phyloP scores from a whole-genome alignment of 2,888 invertebrate genomes.

The Minunthozetes semirufus region DNA sequence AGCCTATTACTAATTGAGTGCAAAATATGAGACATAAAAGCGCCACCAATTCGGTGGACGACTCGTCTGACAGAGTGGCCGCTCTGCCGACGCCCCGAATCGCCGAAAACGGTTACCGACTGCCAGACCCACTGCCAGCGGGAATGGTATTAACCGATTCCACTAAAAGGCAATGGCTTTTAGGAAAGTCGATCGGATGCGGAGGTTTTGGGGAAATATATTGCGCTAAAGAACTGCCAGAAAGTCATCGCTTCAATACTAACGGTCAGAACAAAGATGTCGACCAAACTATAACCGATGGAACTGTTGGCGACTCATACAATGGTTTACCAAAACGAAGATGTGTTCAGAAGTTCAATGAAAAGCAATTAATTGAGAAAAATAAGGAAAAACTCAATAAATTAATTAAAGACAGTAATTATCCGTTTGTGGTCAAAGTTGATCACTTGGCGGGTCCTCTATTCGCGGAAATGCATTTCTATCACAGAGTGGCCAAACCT shows the following conservation, averaged over 20 bases:
- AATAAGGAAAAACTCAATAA: background rate
- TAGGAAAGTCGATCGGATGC: slow-evolving; percentile 76
- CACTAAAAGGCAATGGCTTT: slow-evolving; percentile 70
- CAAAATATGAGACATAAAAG: background rate
- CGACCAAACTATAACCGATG: background rate
- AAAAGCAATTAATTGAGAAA: background rate
- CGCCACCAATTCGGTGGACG: background rate
- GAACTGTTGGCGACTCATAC: background rate
- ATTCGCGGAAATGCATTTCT: slow-evolving; percentile 93
- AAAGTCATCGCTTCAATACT: background rate
- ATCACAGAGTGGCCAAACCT: slow-evolving; percentile 73
- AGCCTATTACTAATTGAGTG: background rate
- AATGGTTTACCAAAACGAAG: slow-evolving; percentile 17
- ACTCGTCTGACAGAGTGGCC: background rate
- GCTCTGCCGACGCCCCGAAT: slow-evolving; percentile 35
- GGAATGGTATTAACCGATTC: slow-evolving; percentile 72
- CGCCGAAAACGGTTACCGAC: slow-evolving; percentile 46
- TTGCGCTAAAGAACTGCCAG: slow-evolving; percentile 51
- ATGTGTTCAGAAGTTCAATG: slow-evolving; percentile 16
- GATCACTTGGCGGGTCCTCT: slow-evolving; percentile 82
- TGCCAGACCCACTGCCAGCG: slow-evolving; percentile 65
- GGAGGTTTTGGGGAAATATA: slow-evolving; percentile 95
- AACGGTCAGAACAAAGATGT: background rate
- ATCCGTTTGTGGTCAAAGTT: slow-evolving; percentile 36
- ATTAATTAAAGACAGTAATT: slow-evolving; percentile 23